phyloP scores from a whole-genome alignment of 2,113 vertebrate genomes.

The Zosterops pallidus region DNA sequence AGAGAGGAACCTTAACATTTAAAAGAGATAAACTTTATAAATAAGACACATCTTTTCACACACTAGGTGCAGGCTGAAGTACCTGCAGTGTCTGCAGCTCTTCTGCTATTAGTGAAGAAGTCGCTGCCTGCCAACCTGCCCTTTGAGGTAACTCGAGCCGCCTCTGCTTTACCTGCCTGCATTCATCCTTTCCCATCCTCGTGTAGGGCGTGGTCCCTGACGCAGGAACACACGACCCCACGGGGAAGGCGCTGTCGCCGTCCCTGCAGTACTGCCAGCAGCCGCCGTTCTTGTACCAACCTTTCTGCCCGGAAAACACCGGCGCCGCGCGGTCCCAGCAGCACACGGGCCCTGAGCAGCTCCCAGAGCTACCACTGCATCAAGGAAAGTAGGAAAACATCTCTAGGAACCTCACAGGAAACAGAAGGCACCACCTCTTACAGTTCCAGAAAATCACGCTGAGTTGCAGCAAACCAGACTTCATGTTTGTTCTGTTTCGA shows the following conservation, averaged over 20 bases:
- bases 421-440: background rate
- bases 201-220: slow-evolving; percentile 59
- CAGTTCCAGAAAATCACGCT: accelerated
- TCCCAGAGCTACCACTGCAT: accelerated
- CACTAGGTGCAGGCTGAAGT: background rate
- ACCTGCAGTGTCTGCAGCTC: background rate
- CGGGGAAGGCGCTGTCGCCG: background rate
- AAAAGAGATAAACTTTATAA: background rate
- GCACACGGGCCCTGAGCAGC: accelerated
- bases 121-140: background rate
- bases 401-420: background rate
- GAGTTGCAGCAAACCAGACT: background rate
- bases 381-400: background rate
- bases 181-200: slow-evolving; percentile 62
- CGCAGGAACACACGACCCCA: slow-evolving; percentile 66
- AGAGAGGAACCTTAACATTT: background rate
- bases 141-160: background rate
- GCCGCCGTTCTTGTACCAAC: slow-evolving; percentile 72
- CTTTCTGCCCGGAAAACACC: slow-evolving; percentile 34
- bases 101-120: background rate
- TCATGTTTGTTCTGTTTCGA: background rate
- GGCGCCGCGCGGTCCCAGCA: accelerated
- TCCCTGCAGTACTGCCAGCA: slow-evolving; percentile 80
- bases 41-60: background rate
- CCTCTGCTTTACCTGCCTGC: slow-evolving; percentile 37